phyloP scores from a whole-genome alignment of 2,888 invertebrate genomes.

The Ptilodon capucinus region DNA sequence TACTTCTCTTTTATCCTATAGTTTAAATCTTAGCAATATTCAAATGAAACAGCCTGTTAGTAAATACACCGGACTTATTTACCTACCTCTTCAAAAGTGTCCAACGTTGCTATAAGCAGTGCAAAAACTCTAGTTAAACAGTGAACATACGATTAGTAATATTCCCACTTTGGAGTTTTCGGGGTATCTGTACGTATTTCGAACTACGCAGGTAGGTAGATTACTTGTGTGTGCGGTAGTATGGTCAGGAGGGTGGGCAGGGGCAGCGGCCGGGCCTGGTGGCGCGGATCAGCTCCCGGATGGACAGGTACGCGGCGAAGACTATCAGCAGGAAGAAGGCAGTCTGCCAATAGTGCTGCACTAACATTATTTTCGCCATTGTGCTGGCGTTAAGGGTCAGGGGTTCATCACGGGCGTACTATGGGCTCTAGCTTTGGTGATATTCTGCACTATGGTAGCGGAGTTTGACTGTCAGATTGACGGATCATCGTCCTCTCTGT shows the following conservation, averaged over 20 bases:
- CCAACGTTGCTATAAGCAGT: too few relatives aligned
- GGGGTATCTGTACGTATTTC: too few relatives aligned
- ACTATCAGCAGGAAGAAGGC: conserved; percentile 47
- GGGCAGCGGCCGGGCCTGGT: conserved; percentile 16
- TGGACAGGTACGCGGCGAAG: conserved; percentile 45
- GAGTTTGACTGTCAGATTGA: background rate
- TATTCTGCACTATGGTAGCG: background rate
- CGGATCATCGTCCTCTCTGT: background rate
- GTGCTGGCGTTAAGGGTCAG: background rate
- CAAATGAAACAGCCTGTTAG: too few relatives aligned
- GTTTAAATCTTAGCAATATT: too few relatives aligned
- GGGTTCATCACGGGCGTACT: background rate
- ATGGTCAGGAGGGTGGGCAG: background rate
- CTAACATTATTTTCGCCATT: conserved; percentile 26
- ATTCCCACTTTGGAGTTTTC: too few relatives aligned
- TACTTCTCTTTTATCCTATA: too few relatives aligned
- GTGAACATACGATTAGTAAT: too few relatives aligned
- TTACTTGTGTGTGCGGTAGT: background rate
- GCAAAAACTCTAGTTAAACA: too few relatives aligned
- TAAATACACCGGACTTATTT: too few relatives aligned
- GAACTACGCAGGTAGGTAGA: too few relatives aligned
- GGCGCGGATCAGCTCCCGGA: conserved; percentile 39
- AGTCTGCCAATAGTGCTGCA: conserved; percentile 49
- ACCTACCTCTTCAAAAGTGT: too few relatives aligned
- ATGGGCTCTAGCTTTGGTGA: too few relatives aligned